phyloP scores from a whole-genome alignment of 1,140 invertebrate genomes.

The Choristoneura fumiferana region DNA sequence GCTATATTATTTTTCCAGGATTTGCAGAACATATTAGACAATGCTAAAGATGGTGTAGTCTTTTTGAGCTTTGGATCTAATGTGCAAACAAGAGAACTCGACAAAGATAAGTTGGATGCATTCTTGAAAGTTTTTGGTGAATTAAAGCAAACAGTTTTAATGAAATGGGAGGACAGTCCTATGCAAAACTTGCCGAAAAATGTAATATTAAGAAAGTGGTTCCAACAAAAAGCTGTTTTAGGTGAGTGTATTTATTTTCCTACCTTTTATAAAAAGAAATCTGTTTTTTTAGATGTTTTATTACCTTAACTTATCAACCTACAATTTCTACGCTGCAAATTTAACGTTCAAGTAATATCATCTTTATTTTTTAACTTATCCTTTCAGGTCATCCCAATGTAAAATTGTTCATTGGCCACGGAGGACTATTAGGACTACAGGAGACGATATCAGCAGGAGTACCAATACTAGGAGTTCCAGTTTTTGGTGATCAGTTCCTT shows the following conservation, averaged over 20 bases:
- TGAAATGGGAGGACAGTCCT: conserved; percentile 65
- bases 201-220: conserved; percentile 79
- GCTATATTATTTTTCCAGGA: conserved; percentile 30
- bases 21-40: conserved; percentile 35
- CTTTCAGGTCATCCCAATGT: conserved; percentile 71
- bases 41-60: conserved; percentile 34
- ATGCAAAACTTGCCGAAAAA: conserved; percentile 59
- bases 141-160: conserved; percentile 60
- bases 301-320: too few relatives aligned
- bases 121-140: conserved; percentile 50
- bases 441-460: conserved; percentile 81
- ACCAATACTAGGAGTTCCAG: conserved; percentile 81
- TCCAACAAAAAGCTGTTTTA: conserved; percentile 80
- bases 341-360: not conserved
- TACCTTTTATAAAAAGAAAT: too few relatives aligned
- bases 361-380: conserved; percentile 3
- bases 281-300: too few relatives aligned
- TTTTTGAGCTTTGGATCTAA: conserved; percentile 54
- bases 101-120: conserved; percentile 20
- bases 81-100: conserved; percentile 26
- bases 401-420: conserved; percentile 80
- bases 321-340: too few relatives aligned
- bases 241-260: conserved; percentile 31
- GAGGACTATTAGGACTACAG: conserved; percentile 80
- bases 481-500: conserved; percentile 78